A percentile compares a stretch with the other conserved stretches of the same genome.
Conservation (phyloP, 2,797 vertebrate species). For the Hippopotamyrus pictus region DNA sequence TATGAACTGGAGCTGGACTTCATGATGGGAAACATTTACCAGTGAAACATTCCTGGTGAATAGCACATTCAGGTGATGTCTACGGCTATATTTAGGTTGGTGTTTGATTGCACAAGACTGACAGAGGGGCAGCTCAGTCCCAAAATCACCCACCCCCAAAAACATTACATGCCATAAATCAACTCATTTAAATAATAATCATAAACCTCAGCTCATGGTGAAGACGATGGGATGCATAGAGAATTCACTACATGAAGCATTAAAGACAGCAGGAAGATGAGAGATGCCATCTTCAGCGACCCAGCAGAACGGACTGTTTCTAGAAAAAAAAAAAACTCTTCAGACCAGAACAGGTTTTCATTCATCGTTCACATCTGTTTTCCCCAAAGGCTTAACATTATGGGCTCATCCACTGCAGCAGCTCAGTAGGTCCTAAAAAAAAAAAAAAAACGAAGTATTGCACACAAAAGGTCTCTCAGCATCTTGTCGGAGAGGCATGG, state of each 20-base stretch:
- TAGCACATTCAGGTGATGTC: neutral
- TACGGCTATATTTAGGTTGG: neutral
- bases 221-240: neutral
- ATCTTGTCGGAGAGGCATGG: neutral
- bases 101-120: conserved; percentile 32
- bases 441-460: neutral
- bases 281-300: neutral
- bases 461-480: neutral
- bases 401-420: neutral
- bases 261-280: neutral
- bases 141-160: conserved; percentile 37
- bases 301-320: neutral
- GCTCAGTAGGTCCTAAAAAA: neutral
- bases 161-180: conserved; percentile 29
- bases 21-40: neutral
- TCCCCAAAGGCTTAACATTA: neutral
- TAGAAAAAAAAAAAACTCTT: neutral
- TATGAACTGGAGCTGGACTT: neutral
- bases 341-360: neutral
- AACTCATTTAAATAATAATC: conserved; percentile 3
- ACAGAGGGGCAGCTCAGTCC: conserved; percentile 29
- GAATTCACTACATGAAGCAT: neutral
- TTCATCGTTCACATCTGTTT: neutral
- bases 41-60: conserved; percentile 3
- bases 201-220: neutral